Conservation (phyloP, 2,113 vertebrate species). For the Neogobius melanostomus region DNA sequence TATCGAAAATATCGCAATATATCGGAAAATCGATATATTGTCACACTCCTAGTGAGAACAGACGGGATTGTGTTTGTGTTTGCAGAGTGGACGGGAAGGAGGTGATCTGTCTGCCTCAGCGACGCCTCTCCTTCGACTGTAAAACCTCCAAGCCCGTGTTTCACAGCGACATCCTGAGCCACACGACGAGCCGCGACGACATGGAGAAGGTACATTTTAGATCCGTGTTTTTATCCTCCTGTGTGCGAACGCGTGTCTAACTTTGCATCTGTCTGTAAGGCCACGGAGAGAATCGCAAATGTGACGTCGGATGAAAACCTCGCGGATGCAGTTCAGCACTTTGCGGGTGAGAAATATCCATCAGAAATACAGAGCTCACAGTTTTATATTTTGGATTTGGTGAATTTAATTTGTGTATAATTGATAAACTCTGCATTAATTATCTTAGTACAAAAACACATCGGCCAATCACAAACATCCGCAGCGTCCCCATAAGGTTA, state of each 20-base stretch:
- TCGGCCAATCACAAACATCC: not conserved
- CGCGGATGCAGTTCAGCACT: conserved; percentile 82
- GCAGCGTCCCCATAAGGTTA: not conserved
- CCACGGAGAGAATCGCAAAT: conserved; percentile 74
- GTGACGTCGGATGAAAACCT: conserved; percentile 85
- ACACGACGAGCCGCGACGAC: conserved; percentile 78
- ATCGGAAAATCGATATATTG: too few relatives aligned
- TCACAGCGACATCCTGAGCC: conserved; percentile 80
- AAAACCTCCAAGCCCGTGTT: conserved; percentile 83
- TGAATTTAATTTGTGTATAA: not conserved
- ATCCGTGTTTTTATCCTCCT: not conserved
- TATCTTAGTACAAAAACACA: too few relatives aligned
- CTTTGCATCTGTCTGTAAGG: conserved; percentile 52
- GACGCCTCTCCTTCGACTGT: conserved; percentile 83
- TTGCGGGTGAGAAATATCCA: conserved; percentile 77
- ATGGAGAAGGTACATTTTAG: conserved; percentile 69
- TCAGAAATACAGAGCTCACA: not conserved
- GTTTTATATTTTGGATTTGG: not conserved
- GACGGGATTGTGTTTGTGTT: not conserved
- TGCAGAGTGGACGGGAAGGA: conserved; percentile 92
- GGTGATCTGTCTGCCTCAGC: conserved; percentile 79
- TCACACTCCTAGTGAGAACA: too few relatives aligned
- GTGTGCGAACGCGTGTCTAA: too few relatives aligned
- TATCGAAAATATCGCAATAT: too few relatives aligned
- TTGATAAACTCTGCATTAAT: not conserved